phyloP scores from a whole-genome alignment of 2,888 invertebrate genomes.

The Hoplodrina blanda region DNA sequence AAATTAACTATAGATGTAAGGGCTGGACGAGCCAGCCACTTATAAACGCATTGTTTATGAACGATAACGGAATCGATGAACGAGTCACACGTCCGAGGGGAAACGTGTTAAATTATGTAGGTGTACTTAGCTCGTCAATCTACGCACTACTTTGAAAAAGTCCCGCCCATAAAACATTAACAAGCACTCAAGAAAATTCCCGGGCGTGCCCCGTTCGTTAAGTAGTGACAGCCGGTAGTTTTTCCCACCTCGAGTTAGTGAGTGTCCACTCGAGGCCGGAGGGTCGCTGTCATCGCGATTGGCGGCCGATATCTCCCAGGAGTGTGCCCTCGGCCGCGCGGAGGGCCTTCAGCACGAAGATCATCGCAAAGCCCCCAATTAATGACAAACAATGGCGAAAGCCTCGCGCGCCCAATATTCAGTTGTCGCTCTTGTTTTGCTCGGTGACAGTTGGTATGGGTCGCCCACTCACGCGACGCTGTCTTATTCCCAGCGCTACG shows the following conservation, averaged over 20 bases:
- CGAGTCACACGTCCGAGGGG: constrained; percentile 79
- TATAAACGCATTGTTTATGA: constrained; percentile 67
- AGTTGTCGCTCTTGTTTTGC: constrained; percentile 87
- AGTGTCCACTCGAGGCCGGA: constrained; percentile 81
- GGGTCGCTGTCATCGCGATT: constrained; percentile 89
- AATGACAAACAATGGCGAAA: constrained; percentile 86
- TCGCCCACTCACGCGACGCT: constrained; percentile 76
- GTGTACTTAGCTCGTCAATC: constrained; percentile 89
- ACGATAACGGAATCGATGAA: constrained; percentile 75
- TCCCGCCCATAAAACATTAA: constrained; percentile 91
- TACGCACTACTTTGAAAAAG: constrained; percentile 88
- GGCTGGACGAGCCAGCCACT: constrained; percentile 60
- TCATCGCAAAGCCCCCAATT: constrained; percentile 89
- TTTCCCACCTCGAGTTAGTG: constrained; percentile 86
- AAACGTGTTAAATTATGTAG: constrained; percentile 89
- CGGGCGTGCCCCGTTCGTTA: constrained; percentile 87
- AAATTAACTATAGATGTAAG: constrained; percentile 74
- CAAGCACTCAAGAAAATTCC: constrained; percentile 90
- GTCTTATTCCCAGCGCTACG: constrained; percentile 73
- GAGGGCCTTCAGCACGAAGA: constrained; percentile 81
- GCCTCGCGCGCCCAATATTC: constrained; percentile 85
- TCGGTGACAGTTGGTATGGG: constrained; percentile 86
- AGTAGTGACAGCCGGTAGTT: constrained; percentile 90
- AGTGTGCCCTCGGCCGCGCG: constrained; percentile 81
- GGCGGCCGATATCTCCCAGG: constrained; percentile 88